Evolutionary conservation across 2,888 invertebrate genomes (phyloP), one percentile per base, ranked within the genome.

Genomic region (Dryobota labecula): DNA sequence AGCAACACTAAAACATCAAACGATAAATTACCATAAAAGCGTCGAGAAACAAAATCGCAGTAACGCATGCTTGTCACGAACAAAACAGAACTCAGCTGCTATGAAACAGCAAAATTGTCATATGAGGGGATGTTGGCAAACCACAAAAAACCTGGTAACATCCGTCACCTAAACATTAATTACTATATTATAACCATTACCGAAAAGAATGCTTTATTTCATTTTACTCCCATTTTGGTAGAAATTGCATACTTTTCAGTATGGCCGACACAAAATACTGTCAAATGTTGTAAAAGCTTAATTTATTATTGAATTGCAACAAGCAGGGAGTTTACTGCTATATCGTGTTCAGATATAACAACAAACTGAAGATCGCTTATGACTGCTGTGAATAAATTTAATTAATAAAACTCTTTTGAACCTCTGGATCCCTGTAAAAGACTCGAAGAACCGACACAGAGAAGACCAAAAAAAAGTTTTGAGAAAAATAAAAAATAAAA

Each of bases 101-200:
- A 79, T 68, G 33, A 87, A 92, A 94, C 94, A 94, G 94, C 94
- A 95, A 94, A 94, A 94, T 89, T 87, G 20, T 76, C 72, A 84
- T 79, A 78, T 76, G 69, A 63, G 64, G 66, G 77, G 80, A 83
- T 76, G 78, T 82, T 82, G 45, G 74, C 70, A 76, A 80, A 82
- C 83, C 88, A 92, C 90, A 93, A 94, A 93, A 95, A 95, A 94
- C 95, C 93, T 94, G 94, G 95, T 93, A 91, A 82, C 87, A 76
- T 80, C 87, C 88, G 72, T 86, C 80, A 86, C 88, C 88, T 89
- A 89, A 89, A 88, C 87, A 88, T 88, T 90, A 88, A 87, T 70
- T 64, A 84, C 86, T 88, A 88, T 85, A 88, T 86, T 86, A 86
- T 87, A 88, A 83, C 82, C 84, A 76, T 85, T 88, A 91, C 88